phyloP scores from a whole-genome alignment of 2,797 vertebrate genomes.

The Macropus fuliginosus region DNA sequence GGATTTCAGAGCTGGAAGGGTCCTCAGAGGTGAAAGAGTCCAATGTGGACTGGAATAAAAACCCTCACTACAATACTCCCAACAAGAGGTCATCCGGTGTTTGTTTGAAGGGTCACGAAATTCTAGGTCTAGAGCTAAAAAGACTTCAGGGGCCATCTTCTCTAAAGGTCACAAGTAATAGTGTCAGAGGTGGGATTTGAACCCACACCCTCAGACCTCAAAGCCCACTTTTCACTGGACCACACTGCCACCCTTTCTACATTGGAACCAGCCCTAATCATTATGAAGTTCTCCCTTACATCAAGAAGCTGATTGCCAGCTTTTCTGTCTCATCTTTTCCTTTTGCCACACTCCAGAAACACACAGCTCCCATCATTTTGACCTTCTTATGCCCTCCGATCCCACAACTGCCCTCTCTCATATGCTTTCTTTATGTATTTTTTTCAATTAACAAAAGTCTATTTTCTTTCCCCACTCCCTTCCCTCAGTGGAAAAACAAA shows the following conservation, averaged over 20 bases:
- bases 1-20: not conserved
- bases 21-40: not conserved
- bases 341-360: not conserved
- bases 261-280: not conserved
- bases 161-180: not conserved
- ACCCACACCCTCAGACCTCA: not conserved
- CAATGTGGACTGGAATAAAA: not conserved
- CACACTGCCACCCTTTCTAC: not conserved
- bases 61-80: not conserved
- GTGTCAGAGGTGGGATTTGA: not conserved
- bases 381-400: not conserved
- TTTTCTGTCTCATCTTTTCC: not conserved
- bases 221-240: not conserved
- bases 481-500: not conserved
- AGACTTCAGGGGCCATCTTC: not conserved
- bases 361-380: not conserved
- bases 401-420: not conserved
- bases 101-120: not conserved
- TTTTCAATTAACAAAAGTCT: not conserved
- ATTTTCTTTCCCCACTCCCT: not conserved
- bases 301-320: not conserved
- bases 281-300: not conserved
- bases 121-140: not conserved
- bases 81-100: not conserved
- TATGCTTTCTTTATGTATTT: not conserved